These are phyloP conservation scores for Nephrocerus scutellatus DNA, from an alignment of 2,888 invertebrate genomes.

Conservation along the genomic window DNA sequence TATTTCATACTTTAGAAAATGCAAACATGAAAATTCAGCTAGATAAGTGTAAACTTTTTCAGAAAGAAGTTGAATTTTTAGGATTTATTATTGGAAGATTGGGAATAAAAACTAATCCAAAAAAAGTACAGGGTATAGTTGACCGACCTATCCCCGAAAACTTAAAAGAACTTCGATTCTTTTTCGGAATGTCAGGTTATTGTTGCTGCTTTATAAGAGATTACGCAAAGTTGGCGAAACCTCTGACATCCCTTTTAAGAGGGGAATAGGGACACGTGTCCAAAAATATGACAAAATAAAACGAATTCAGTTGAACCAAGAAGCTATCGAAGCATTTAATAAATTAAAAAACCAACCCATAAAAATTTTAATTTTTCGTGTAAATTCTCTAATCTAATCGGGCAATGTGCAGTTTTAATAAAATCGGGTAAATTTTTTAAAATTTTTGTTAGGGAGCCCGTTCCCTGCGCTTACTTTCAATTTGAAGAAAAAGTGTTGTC, in stretches of 20 bases:
- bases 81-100: constrained; percentile 2
- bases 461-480: no score
- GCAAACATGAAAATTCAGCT: constrained; percentile 16
- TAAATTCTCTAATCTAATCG: no score
- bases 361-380: no score
- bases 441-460: no score
- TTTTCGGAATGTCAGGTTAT: constrained; percentile 12
- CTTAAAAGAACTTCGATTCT: constrained; percentile 9
- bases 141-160: constrained; percentile 7
- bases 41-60: constrained; percentile 10
- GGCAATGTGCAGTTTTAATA: no score
- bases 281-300: constrained; percentile 9
- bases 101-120: constrained; percentile 9
- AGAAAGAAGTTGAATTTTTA: constrained; percentile 7
- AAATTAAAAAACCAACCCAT: constrained; percentile 3
- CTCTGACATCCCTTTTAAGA: constrained; percentile 12
- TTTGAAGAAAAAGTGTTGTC: no score
- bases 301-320: no score
- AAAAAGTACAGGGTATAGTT: constrained; percentile 10
- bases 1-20: constrained; percentile 7
- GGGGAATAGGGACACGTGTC: constrained; percentile 11
- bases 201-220: constrained; percentile 11
- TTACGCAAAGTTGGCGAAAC: constrained; percentile 13
- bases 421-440: no score
- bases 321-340: no score